These are phyloP conservation scores for Bombus difficillimus DNA, from an alignment of 1,140 invertebrate genomes.

Conservation along the genomic window DNA sequence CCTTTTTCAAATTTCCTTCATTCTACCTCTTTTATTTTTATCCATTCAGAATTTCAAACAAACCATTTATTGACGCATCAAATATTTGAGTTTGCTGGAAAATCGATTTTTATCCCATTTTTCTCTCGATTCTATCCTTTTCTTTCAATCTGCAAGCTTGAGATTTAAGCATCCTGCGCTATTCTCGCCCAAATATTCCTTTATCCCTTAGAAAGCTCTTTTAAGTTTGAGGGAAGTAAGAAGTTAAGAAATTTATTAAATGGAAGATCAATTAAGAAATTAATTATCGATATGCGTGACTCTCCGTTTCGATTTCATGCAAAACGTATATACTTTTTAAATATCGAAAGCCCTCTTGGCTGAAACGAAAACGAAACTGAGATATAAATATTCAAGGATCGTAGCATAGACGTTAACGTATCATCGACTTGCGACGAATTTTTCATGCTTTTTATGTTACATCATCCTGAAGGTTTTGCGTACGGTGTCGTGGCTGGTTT, in stretches of 20 bases:
- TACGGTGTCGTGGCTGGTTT: slow-evolving; percentile 78
- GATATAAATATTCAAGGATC: neutral
- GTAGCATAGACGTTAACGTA: neutral
- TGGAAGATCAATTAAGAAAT: neutral
- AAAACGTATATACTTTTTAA: too few relatives aligned
- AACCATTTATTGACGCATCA: neutral
- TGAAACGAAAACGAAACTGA: too few relatives aligned
- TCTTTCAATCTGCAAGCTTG: too few relatives aligned
- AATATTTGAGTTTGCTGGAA: neutral
- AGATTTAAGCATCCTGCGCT: neutral
- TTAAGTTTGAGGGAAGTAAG: too few relatives aligned
- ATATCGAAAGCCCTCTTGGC: too few relatives aligned
- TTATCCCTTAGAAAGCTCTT: neutral
- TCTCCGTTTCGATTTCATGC: too few relatives aligned
- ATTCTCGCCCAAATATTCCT: neutral
- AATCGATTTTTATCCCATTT: neutral
- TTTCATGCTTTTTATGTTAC: neutral
- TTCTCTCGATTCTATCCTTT: neutral
- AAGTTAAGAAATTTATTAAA: too few relatives aligned
- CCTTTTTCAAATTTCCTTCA: neutral
- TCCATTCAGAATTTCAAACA: neutral
- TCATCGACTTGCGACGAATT: too few relatives aligned
- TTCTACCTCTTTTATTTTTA: neutral
- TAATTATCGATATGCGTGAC: neutral
- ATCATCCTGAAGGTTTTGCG: slow-evolving; percentile 36